These are phyloP conservation scores for Catharus fuscescens DNA, from an alignment of 2,113 vertebrate species.

Conservation along the genomic window DNA sequence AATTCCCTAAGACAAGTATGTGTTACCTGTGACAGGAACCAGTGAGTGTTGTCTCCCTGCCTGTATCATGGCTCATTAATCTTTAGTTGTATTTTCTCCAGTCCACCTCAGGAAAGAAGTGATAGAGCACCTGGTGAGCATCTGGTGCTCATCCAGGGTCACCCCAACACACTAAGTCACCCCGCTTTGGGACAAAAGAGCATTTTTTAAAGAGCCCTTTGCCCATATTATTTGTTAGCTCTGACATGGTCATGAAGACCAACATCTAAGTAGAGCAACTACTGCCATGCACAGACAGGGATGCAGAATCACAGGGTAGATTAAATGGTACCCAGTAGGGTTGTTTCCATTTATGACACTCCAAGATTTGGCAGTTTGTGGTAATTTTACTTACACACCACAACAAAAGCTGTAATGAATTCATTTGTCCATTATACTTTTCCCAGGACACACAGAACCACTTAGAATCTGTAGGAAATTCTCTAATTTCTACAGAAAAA, in stretches of 20 bases:
- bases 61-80: not conserved
- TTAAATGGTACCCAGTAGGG: not conserved
- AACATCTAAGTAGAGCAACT: not conserved
- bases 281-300: not conserved
- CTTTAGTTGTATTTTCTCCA: not conserved
- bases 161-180: not conserved
- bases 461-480: not conserved
- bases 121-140: not conserved
- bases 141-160: not conserved
- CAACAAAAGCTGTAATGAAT: not conserved
- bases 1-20: not conserved
- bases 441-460: not conserved
- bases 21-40: fast-evolving
- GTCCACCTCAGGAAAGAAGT: not conserved
- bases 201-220: not conserved
- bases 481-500: not conserved
- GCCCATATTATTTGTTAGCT: not conserved
- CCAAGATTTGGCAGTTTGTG: not conserved
- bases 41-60: not conserved
- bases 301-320: not conserved
- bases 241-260: not conserved
- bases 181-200: not conserved
- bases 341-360: not conserved
- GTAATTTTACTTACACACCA: not conserved
- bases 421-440: not conserved